These are phyloP conservation scores for Drosophila sp. DNA, from an alignment of 1,140 invertebrate genomes.

Conservation along the genomic window DNA sequence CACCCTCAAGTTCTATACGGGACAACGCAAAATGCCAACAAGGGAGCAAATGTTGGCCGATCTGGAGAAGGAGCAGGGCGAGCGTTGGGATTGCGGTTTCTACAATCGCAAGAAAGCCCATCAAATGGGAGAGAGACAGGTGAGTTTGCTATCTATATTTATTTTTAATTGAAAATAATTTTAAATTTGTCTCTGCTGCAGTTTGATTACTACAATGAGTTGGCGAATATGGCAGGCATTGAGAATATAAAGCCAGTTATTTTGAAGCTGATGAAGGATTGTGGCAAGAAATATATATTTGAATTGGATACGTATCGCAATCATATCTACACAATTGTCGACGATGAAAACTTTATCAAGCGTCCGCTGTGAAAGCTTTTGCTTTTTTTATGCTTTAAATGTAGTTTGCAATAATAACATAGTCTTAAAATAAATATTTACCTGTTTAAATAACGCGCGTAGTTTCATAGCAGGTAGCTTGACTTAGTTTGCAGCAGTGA, in stretches of 20 bases:
- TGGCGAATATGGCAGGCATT: constrained; percentile 88
- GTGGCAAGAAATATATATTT: constrained; percentile 87
- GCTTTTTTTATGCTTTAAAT: constrained; percentile 3
- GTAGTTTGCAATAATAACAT: constrained; percentile 23
- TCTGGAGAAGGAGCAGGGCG: constrained; percentile 87
- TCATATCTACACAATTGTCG: constrained; percentile 88
- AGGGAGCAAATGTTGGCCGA: constrained; percentile 89
- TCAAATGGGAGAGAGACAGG: constrained; percentile 90
- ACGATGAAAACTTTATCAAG: constrained; percentile 87
- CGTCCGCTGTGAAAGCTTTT: constrained; percentile 8
- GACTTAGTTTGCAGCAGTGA: background rate
- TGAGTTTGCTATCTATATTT: constrained; percentile 41
- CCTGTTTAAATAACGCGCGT: background rate
- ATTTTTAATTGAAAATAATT: no score
- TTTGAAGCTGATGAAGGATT: constrained; percentile 89
- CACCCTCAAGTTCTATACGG: constrained; percentile 89
- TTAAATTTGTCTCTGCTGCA: constrained; percentile 62
- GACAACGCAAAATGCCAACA: constrained; percentile 87
- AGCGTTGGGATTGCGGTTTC: constrained; percentile 86
- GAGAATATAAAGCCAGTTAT: constrained; percentile 88
- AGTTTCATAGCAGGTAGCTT: constrained; percentile 23
- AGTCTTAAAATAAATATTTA: constrained; percentile 1
- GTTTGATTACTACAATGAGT: constrained; percentile 89
- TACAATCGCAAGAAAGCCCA: constrained; percentile 88
- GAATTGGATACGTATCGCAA: constrained; percentile 88